Evolutionary conservation across 2,888 invertebrate species (phyloP), one percentile per base, ranked within the genome.

Genomic region (Aphodius granarius): DNA sequence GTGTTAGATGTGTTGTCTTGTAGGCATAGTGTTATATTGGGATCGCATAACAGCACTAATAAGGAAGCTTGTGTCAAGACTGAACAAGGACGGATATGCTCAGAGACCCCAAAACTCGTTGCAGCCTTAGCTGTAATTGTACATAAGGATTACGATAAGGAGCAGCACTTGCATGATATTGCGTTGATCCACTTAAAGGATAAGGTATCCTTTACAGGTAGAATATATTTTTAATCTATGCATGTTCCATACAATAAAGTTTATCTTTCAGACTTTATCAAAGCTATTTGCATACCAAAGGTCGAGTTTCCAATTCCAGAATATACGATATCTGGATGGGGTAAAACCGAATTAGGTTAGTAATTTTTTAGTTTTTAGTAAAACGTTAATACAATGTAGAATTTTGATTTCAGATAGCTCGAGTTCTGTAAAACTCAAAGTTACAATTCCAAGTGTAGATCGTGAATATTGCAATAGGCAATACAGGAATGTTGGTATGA

Each of bases 381-480:
- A 19, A 70, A 70, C n/a, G n/a, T n/a, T 13, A 15, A 16, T 16
- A 15, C 17, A 66, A 68, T 19, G 5, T 43, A 15, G 72, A 22
- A 62, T 63, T 65, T 62, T 82, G 82, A 65, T 82, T 83, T 22
- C 77, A 86, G 86, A 78, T 3, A 74, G 79, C 5, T 77, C 73
- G 3, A 86, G 85, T 75, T 66, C 78, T 3, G 88, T 92, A 0
- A 93, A 93, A 81, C 84, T 92, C 77, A 93, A 94, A 84, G 88
- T 93, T 0, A 87, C 88, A 1, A 82, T 94, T 17, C 92, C 91
- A 0, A 85, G 91, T 19, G 91, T 89, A 66, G 86, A 89, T 75
- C 89, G 89, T 71, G 81, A 85, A 0, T 86, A 89, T 9, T 94
- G 94, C 81, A 82, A 84, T 0, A 83, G 84, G 63, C 89, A 91